phyloP scores from a whole-genome alignment of 1,140 invertebrate genomes.

The Drosophila takahashii region DNA sequence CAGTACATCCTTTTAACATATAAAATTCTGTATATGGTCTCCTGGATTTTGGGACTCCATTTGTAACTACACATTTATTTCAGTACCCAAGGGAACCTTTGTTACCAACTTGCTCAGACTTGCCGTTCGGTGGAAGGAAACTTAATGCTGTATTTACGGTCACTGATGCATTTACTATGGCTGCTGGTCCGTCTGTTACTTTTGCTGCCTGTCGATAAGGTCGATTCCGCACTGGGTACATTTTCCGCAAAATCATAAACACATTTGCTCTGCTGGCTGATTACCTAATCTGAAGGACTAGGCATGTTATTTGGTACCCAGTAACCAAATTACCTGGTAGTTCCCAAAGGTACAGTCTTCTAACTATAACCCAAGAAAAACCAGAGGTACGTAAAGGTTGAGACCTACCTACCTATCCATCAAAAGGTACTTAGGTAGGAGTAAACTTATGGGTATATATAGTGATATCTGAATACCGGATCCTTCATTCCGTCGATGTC shows the following conservation, averaged over 20 bases:
- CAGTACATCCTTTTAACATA: not conserved
- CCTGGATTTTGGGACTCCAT: constrained; percentile 2
- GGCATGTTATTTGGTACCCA: constrained; percentile 14
- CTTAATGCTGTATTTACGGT: constrained; percentile 29
- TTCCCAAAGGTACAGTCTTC: constrained; percentile 22
- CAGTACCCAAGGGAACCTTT: constrained; percentile 15
- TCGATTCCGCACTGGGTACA: constrained; percentile 41
- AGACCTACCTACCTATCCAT: constrained; percentile 40
- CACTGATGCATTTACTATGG: constrained; percentile 24
- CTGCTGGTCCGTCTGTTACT: constrained; percentile 14
- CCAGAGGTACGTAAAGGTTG: constrained; percentile 4
- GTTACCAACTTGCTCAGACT: constrained; percentile 20
- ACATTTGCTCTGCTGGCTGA: constrained; percentile 54
- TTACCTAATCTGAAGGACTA: constrained; percentile 69
- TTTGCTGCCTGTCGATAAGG: constrained; percentile 40
- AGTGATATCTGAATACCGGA: not conserved
- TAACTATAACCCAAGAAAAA: constrained; percentile 9
- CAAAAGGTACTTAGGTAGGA: constrained; percentile 6
- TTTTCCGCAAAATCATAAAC: constrained; percentile 78
- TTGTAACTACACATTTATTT: constrained; percentile 7
- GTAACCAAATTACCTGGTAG: constrained; percentile 10
- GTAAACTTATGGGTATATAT: constrained; percentile 36
- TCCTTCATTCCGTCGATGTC: constrained; percentile 66
- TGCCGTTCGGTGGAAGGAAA: constrained; percentile 34
- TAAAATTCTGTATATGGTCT: not conserved